Percentiles rank a stretch among this genome's conserved stretches.
These are phyloP conservation scores for Pterobdella sp. DNA, from an alignment of 2,888 invertebrate genomes.

Conservation along the genomic window DNA sequence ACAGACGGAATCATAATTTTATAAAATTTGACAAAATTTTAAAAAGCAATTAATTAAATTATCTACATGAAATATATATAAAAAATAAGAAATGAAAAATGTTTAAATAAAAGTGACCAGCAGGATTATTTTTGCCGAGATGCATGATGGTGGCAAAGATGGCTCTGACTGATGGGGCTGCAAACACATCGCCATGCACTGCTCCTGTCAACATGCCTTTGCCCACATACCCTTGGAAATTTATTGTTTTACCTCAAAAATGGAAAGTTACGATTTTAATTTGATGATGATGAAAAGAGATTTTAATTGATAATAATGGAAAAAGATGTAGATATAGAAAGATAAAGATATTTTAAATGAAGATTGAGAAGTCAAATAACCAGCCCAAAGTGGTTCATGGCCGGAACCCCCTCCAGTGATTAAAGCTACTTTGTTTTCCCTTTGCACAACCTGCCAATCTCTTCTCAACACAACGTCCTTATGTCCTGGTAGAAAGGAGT, in stretches of 20 bases:
- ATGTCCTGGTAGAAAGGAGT: conserved; percentile 56
- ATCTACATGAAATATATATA: too few species aligned
- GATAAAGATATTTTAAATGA: not conserved
- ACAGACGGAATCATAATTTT: too few species aligned
- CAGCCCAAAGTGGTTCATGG: conserved; percentile 62
- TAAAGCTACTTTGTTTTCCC: conserved; percentile 53
- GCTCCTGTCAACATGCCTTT: conserved; percentile 70
- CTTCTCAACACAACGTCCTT: conserved; percentile 55
- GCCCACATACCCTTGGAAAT: conserved; percentile 66
- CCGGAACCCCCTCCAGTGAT: conserved; percentile 76
- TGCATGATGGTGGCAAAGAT: conserved; percentile 62
- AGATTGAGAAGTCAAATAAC: conserved; percentile 8
- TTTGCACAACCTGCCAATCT: conserved; percentile 54
- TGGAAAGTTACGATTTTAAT: too few species aligned
- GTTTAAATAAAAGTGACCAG: too few species aligned
- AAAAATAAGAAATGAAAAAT: too few species aligned
- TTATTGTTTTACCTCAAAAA: too few species aligned
- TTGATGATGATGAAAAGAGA: too few species aligned
- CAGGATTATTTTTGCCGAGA: conserved; percentile 51
- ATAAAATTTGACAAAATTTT: too few species aligned
- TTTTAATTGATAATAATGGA: too few species aligned
- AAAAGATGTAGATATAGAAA: conserved; percentile 33
- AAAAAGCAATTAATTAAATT: too few species aligned
- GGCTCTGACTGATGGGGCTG: conserved; percentile 66
- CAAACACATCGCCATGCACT: conserved; percentile 67